Conservation (phyloP, 2,888 invertebrate species). For the Eristalinus sepulchralis region DNA sequence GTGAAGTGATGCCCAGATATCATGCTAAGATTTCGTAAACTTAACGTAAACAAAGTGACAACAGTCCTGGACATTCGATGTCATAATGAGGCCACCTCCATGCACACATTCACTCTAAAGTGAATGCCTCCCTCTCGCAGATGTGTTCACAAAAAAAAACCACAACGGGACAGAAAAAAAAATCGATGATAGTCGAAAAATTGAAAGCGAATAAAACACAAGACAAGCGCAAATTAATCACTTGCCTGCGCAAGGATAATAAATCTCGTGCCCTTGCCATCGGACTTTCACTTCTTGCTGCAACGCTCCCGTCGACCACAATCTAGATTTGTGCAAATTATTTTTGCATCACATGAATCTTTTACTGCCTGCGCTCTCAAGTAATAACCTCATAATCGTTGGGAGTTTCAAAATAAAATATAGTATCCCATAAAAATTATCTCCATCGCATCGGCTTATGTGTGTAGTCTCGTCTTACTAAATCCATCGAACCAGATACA, state of each 20-base stretch:
- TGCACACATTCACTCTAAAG: background rate
- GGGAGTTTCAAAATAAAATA: background rate
- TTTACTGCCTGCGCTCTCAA: background rate
- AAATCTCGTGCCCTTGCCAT: background rate
- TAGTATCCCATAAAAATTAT: background rate
- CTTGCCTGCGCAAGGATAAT: background rate
- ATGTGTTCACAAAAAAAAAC: background rate
- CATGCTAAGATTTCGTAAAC: too few relatives aligned
- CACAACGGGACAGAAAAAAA: background rate
- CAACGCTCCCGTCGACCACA: background rate
- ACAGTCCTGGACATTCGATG: too few relatives aligned
- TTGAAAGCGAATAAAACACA: background rate
- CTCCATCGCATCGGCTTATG: background rate
- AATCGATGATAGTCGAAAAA: background rate
- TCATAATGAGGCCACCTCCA: too few relatives aligned
- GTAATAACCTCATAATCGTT: background rate
- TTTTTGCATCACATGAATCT: background rate
- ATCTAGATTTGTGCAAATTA: background rate
- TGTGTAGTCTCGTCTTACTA: background rate
- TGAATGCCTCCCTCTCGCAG: background rate
- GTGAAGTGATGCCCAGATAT: too few relatives aligned
- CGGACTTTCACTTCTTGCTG: background rate
- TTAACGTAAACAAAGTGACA: too few relatives aligned
- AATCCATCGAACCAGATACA: constrained; percentile 16
- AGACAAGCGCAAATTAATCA: background rate